These are phyloP conservation scores for Rhadinocentrus ornatus DNA, from an alignment of 2,797 vertebrate genomes.

Conservation along the genomic window DNA sequence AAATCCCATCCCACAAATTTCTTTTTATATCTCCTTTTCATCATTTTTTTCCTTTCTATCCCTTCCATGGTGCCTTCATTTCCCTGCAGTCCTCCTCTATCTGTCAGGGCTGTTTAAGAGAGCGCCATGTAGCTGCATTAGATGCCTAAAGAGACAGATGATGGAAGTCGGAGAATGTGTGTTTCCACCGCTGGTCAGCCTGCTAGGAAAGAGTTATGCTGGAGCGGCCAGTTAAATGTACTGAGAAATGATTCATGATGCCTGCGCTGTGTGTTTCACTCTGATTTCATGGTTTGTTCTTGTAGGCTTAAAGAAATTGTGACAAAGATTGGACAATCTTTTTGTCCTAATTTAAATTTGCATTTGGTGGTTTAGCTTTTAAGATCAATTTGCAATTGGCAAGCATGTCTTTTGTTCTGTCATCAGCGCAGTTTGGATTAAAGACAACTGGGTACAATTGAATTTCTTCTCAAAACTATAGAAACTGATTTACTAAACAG, in stretches of 20 bases:
- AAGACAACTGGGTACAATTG: neutral
- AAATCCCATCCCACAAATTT: conserved; percentile 31
- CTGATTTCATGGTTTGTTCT: conserved; percentile 35
- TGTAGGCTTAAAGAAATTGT: conserved; percentile 3
- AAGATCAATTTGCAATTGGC: conserved; percentile 19
- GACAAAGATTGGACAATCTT: conserved; percentile 21
- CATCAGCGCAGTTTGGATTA: conserved; percentile 6
- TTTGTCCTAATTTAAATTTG: conserved; percentile 15
- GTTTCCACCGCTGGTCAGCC: conserved; percentile 65
- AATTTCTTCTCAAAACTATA: neutral
- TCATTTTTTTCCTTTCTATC: conserved; percentile 15
- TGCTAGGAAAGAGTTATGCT: conserved; percentile 58
- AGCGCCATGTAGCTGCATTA: conserved; percentile 44
- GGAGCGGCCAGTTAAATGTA: conserved; percentile 61
- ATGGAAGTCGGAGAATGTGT: conserved; percentile 51
- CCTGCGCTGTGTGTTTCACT: conserved; percentile 33
- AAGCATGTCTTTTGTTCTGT: conserved; percentile 1
- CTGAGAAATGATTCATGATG: conserved; percentile 61
- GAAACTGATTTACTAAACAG: conserved; percentile 7
- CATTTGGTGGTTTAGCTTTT: conserved; percentile 35
- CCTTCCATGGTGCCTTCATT: conserved; percentile 26
- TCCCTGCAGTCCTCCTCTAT: conserved; percentile 32
- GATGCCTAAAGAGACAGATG: conserved; percentile 56
- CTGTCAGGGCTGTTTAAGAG: conserved; percentile 40
- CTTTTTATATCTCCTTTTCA: conserved; percentile 38